A percentile compares a stretch with the other conserved stretches of the same genome.
phyloP scores from a whole-genome alignment of 64 coral and sea anemone species.

The Montipora cactus region DNA sequence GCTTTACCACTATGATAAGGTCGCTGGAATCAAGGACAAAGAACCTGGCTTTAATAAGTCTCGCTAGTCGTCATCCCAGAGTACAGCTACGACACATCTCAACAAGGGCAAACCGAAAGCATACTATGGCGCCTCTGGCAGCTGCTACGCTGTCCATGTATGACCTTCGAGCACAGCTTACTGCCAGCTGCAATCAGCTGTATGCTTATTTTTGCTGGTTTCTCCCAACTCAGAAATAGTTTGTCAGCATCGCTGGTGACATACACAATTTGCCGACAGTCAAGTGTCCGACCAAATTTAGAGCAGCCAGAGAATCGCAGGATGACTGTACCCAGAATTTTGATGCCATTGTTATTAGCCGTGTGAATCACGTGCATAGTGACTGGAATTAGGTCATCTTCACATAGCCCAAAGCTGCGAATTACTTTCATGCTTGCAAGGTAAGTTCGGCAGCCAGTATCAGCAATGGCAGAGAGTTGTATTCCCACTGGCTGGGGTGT shows the following conservation, averaged over 20 bases:
- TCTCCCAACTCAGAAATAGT: conserved; percentile 58
- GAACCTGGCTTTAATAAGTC: conserved; percentile 18
- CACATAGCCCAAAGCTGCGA: conserved; percentile 12
- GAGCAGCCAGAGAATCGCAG: conserved; percentile 45
- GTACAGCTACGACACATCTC: no score
- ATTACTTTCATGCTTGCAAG: conserved; percentile 50
- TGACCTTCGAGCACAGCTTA: no score
- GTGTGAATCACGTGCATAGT: conserved; percentile 49
- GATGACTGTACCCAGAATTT: conserved; percentile 62
- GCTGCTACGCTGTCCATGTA: no score
- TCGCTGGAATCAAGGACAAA: conserved; percentile 47
- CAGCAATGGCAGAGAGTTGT: conserved; percentile 42
- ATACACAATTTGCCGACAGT: conserved; percentile 27
- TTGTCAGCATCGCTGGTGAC: conserved; percentile 32
- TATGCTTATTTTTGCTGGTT: no score
- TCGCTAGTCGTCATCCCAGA: no score
- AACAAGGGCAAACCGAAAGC: no score
- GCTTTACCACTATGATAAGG: conserved; percentile 56
- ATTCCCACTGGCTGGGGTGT: neutral
- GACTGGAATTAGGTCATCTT: conserved; percentile 33
- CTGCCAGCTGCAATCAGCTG: neutral
- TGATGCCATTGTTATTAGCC: conserved; percentile 65
- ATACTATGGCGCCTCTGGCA: no score
- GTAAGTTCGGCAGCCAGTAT: conserved; percentile 66
- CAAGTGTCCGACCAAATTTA: neutral